A percentile compares a stretch with the other conserved stretches of the same genome.
These are phyloP conservation scores for Hecatera dysodea DNA, from an alignment of 2,888 invertebrate genomes.

Conservation along the genomic window DNA sequence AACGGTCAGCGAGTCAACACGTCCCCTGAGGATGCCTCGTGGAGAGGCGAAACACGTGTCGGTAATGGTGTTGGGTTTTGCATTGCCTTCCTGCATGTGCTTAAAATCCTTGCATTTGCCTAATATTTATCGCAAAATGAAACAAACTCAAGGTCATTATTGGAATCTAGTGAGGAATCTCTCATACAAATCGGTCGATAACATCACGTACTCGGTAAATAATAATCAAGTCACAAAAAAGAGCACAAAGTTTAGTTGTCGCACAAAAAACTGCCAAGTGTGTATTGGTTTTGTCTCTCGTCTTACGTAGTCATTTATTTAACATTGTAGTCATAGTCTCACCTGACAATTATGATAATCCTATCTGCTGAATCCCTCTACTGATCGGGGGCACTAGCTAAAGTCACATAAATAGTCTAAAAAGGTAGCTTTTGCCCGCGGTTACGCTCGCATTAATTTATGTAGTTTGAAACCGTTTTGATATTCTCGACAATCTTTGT, in stretches of 20 bases:
- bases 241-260: neutral
- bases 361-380: too few relatives aligned
- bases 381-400: neutral
- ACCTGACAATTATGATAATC: neutral
- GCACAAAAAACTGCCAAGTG: constrained; percentile 37
- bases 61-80: too few relatives aligned
- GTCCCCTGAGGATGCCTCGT: too few relatives aligned
- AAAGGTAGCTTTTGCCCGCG: too few relatives aligned
- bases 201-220: constrained; percentile 32
- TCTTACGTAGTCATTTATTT: neutral
- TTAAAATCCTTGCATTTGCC: too few relatives aligned
- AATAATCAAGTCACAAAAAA: constrained; percentile 44
- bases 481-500: too few relatives aligned
- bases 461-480: too few relatives aligned
- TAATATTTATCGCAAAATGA: neutral
- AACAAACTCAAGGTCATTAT: neutral
- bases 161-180: constrained; percentile 2
- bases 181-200: constrained; percentile 26
- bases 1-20: too few relatives aligned
- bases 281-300: neutral
- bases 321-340: neutral
- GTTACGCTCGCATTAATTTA: too few relatives aligned
- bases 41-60: too few relatives aligned
- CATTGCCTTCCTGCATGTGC: too few relatives aligned
- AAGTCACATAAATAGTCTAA: neutral